phyloP scores from a whole-genome alignment of 2,888 invertebrate species.

The Myopa testacea region DNA sequence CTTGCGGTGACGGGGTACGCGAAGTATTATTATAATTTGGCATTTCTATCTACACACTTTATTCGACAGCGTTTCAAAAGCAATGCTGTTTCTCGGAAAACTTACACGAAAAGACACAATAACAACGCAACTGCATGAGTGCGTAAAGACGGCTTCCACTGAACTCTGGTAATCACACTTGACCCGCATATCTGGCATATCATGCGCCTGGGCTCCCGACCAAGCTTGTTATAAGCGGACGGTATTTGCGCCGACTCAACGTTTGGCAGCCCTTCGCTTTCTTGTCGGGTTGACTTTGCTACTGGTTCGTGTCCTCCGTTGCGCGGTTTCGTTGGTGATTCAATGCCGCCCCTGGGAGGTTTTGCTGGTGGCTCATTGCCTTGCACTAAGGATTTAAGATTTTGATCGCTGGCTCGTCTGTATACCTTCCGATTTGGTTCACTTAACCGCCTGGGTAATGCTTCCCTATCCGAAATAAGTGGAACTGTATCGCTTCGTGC shows the following conservation, averaged over 20 bases:
- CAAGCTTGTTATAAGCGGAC: not conserved
- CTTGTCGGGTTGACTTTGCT: not conserved
- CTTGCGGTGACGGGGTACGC: constrained; percentile 23
- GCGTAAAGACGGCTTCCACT: constrained; percentile 41
- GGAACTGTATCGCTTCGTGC: not conserved
- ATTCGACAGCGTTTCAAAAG: not conserved
- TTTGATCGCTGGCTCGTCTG: not conserved
- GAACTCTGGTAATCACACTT: constrained; percentile 38
- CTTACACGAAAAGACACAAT: constrained; percentile 44
- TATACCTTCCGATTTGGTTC: not conserved
- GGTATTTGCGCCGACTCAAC: not conserved
- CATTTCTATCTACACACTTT: not conserved
- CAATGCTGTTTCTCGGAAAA: not conserved
- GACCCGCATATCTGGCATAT: constrained; percentile 40
- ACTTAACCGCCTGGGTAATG: not conserved
- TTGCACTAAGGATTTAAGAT: not conserved
- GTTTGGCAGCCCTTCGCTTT: not conserved
- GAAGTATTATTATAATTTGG: constrained; percentile 1
- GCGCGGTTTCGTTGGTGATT: not conserved
- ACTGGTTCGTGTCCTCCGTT: not conserved
- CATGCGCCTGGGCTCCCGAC: not conserved
- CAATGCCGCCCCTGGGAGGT: not conserved
- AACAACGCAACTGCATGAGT: constrained; percentile 43
- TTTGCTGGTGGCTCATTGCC: not conserved
- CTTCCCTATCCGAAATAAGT: not conserved